Evolutionary conservation across 2,113 vertebrate species (phyloP).

Genomic region (Hyla sarda): DNA sequence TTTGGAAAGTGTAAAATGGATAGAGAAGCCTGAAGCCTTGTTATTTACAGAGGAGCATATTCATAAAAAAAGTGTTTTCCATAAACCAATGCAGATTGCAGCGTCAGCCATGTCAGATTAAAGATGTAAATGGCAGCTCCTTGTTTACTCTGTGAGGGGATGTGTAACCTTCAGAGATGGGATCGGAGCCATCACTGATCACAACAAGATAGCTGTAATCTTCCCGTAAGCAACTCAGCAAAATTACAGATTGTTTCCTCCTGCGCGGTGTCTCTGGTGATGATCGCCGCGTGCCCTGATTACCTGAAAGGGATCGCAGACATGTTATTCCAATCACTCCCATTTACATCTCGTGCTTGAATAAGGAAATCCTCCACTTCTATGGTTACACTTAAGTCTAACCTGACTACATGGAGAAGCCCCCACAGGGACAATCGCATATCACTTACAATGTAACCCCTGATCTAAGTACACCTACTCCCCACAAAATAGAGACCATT

Average conservation of each 20-base stretch:
- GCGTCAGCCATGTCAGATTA: conserved; percentile 5
- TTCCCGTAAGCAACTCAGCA: conserved; percentile 44
- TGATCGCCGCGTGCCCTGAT: conserved; percentile 36
- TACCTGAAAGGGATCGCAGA: conserved; percentile 24
- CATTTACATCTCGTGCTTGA: background rate
- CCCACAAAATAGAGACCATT: too few species aligned
- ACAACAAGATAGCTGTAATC: conserved; percentile 53
- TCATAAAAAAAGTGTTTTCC: background rate
- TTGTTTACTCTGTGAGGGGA: conserved; percentile 41
- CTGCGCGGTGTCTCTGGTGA: background rate
- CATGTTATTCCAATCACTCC: conserved; percentile 1
- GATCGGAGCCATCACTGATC: conserved; percentile 41
- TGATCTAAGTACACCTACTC: too few species aligned
- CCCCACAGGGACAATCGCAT: too few species aligned
- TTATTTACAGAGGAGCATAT: background rate
- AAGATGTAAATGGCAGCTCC: conserved; percentile 20
- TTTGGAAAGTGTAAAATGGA: background rate
- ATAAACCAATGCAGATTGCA: background rate
- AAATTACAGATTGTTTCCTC: conserved; percentile 48
- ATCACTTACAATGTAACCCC: too few species aligned
- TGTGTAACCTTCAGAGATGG: conserved; percentile 37
- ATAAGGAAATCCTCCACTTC: background rate
- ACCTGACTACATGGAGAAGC: background rate
- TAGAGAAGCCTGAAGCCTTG: background rate
- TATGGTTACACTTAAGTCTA: background rate